Conservation (phyloP, 2,113 vertebrate species). For the Dascyllus trimaculatus region DNA sequence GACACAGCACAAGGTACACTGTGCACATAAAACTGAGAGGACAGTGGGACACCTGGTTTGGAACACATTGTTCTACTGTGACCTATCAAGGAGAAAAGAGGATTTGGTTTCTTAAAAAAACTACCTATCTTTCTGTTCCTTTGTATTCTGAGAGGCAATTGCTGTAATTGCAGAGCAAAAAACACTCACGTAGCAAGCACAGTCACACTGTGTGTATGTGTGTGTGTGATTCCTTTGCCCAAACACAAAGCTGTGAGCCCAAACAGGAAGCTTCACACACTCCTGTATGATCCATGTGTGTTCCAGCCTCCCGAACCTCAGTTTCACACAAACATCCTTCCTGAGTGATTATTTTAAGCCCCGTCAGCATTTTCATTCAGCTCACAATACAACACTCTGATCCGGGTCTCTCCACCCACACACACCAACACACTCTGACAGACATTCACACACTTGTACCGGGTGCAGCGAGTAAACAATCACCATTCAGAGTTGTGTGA, state of each 20-base stretch:
- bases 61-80: slow-evolving; percentile 48
- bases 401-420: background rate
- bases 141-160: slow-evolving; percentile 20
- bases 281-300: slow-evolving; percentile 55
- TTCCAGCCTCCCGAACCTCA: slow-evolving; percentile 52
- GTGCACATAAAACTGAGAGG: slow-evolving; percentile 13
- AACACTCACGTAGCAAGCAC: background rate
- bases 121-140: background rate
- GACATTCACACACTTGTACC: slow-evolving; percentile 22
- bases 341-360: slow-evolving; percentile 72
- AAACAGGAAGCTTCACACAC: slow-evolving; percentile 73
- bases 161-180: slow-evolving; percentile 29
- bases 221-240: slow-evolving; percentile 43
- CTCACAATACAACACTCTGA: slow-evolving; percentile 24
- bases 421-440: slow-evolving; percentile 26
- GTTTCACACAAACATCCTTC: slow-evolving; percentile 83
- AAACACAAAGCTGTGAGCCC: slow-evolving; percentile 50
- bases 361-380: slow-evolving; percentile 69
- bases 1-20: slow-evolving; percentile 43
- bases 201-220: background rate
- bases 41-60: slow-evolving; percentile 21
- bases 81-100: slow-evolving; percentile 20
- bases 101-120: background rate
- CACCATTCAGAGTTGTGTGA: slow-evolving; percentile 7
- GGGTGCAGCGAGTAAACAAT: background rate